These are phyloP conservation scores for Xyrauchen texanus DNA, from an alignment of 2,113 vertebrate species.

Conservation along the genomic window DNA sequence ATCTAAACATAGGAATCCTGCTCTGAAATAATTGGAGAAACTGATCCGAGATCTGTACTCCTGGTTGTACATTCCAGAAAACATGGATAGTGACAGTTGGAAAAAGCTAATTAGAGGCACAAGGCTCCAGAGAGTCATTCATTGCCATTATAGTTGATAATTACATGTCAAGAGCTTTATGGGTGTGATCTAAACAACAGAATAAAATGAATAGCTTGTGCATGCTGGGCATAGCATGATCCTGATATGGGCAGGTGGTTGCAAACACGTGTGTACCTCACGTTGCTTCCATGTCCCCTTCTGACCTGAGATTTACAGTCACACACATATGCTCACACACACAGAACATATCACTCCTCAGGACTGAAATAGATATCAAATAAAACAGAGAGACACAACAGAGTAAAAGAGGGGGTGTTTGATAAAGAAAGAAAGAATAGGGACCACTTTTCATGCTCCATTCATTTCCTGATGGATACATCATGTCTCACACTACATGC, in stretches of 20 bases:
- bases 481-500: no score
- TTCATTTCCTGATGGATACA: no score
- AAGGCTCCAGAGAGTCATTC: not conserved
- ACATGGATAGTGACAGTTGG: not conserved
- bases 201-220: not conserved
- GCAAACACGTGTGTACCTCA: not conserved
- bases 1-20: not conserved
- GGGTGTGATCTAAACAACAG: not conserved
- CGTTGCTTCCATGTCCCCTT: not conserved
- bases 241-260: not conserved
- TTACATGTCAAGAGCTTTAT: conserved; percentile 1
- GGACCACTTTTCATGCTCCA: no score
- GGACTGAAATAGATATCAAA: not conserved
- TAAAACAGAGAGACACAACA: conserved; percentile 23
- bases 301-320: not conserved
- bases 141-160: not conserved
- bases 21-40: not conserved
- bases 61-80: not conserved
- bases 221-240: conserved; percentile 9
- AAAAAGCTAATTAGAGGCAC: not conserved
- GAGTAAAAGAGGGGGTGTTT: not conserved
- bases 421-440: no score
- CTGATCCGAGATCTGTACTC: not conserved
- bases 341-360: not conserved
- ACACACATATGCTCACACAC: not conserved